Evolutionary conservation across 2,797 vertebrate species (phyloP), one percentile per base, ranked within the genome.

Genomic region (Gastrophryne carolinensis): DNA sequence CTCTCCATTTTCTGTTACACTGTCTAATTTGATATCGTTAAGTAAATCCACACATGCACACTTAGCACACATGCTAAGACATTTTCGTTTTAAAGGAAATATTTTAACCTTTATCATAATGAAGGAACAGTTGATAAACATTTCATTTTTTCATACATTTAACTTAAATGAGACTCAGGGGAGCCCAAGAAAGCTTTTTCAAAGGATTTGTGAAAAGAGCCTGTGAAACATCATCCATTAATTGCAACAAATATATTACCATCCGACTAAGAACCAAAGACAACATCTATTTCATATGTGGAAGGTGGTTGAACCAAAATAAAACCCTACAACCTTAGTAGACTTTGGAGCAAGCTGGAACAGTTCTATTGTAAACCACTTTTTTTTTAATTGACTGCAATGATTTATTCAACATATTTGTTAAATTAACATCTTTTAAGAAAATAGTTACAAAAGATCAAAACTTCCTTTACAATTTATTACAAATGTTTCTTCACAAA

Each of bases 371-470:
- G 11, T 77, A 44, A 71, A 47, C 35, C 37, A 35, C 27, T 34
- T 61, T 50, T 34, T 61, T 50, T 58, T 37, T 72, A 73, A 57
- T 79, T 72, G 53, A 2, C 21, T 21, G 17, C 21, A 1, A 41
- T 60, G 53, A 73, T 79, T 57, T 67, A 73, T 79, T 67, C 67
- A 58, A 24, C 50, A 61, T 67, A 53, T 79, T 79, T 67, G 17
- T 56, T 41, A 39, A 73, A 73, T 66, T 66, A 65, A 72, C 56
- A 60, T 53, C 24, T 53, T 73, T 78, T 66, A 11, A 2, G 35
- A 17, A 41, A 57, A 57, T 57, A 56, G 7, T 68, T 68, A 39
- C 13, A 52, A 29, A 30, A 50, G 44, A 61, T 60, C 62, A 68
- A 30, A 63, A 54, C 41, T 53, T 65, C 10, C 44, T 41, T 73